Conservation (phyloP, 2,797 vertebrate genomes). For the Poecilia wingei region DNA sequence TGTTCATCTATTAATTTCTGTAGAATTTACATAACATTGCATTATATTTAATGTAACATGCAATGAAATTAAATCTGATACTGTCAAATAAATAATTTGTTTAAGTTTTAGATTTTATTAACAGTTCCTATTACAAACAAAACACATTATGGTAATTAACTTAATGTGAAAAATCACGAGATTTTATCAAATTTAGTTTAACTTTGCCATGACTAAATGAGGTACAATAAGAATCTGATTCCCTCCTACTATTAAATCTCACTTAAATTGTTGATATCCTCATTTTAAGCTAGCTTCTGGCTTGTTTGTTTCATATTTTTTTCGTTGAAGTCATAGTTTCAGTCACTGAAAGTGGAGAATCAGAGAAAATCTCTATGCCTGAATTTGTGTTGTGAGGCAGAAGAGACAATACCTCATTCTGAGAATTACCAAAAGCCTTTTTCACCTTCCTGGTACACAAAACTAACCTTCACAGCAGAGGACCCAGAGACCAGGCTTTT, state of each 20-base stretch:
- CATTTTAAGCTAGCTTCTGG: too few relatives aligned
- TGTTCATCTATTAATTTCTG: neutral
- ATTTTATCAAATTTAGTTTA: neutral
- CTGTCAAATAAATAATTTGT: neutral
- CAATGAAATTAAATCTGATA: neutral
- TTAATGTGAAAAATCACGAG: neutral
- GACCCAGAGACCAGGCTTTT: neutral
- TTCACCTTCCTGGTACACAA: neutral
- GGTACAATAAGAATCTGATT: too few relatives aligned
- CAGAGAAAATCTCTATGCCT: neutral
- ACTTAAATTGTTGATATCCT: too few relatives aligned
- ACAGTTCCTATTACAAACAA: neutral
- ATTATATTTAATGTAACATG: neutral
- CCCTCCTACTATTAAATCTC: too few relatives aligned
- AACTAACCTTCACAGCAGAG: neutral
- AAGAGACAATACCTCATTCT: neutral
- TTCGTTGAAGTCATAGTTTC: neutral
- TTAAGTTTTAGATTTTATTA: neutral
- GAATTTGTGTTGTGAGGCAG: neutral
- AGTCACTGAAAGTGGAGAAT: neutral
- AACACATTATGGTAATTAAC: neutral
- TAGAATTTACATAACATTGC: neutral
- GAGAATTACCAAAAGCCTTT: neutral
- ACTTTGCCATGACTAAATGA: neutral
- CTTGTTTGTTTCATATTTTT: too few relatives aligned